These are phyloP conservation scores for Drosophila monieri DNA, from an alignment of 2,888 invertebrate species.

Conservation along the genomic window DNA sequence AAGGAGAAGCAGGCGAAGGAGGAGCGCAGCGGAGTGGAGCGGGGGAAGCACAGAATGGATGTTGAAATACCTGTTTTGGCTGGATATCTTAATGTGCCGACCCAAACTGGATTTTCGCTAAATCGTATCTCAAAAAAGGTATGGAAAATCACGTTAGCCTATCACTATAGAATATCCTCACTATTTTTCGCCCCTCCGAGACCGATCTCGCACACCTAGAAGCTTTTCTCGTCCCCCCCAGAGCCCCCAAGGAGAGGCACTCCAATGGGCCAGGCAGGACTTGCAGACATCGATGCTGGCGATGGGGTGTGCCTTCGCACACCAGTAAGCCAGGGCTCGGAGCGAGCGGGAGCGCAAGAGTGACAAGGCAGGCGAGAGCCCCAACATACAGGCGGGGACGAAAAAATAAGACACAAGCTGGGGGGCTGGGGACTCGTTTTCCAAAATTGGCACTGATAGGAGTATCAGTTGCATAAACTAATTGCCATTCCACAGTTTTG, in stretches of 20 bases:
- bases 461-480: too few species aligned
- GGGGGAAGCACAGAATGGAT: conserved; percentile 86
- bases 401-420: not conserved
- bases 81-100: conserved; percentile 91
- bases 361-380: conserved; percentile 3
- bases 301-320: conserved; percentile 50
- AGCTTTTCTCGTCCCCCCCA: not conserved
- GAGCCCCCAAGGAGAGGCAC: conserved; percentile 16
- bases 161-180: not conserved
- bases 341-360: not conserved
- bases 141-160: conserved; percentile 50
- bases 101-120: conserved; percentile 88
- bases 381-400: conserved; percentile 5
- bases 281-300: not conserved
- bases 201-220: not conserved
- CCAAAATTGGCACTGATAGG: too few species aligned
- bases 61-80: conserved; percentile 90
- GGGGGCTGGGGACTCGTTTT: not conserved
- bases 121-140: conserved; percentile 91
- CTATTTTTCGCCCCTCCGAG: not conserved
- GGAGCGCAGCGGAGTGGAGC: conserved; percentile 58
- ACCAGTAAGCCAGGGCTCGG: conserved; percentile 58
- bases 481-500: too few species aligned
- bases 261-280: conserved; percentile 22
- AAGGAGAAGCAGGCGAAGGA: conserved; percentile 39